A percentile compares a stretch with the other conserved stretches of the same genome.
Evolutionary conservation across 2,888 invertebrate genomes (phyloP).

Genomic region (Dyspetes luteomarginatus): DNA sequence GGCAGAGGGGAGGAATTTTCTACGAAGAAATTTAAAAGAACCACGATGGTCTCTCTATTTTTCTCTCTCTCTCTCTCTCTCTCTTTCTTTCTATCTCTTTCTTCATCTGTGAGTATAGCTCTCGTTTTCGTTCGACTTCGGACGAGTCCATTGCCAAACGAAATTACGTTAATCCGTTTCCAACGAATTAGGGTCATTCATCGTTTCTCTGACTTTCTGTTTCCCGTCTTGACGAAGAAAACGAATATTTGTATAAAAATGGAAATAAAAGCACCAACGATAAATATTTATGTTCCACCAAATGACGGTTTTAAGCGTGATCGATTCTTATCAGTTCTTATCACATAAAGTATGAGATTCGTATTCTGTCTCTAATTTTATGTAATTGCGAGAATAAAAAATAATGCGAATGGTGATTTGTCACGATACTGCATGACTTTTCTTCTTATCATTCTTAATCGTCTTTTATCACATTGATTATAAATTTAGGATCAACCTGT

Average conservation of each 20-base stretch:
- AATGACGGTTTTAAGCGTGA: neutral
- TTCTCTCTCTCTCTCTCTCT: neutral
- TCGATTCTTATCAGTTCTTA: neutral
- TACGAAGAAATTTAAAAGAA: neutral
- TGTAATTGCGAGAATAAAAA: too few species aligned
- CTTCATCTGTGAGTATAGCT: neutral
- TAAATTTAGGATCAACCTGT: too few species aligned
- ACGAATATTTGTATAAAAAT: neutral
- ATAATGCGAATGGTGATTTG: too few species aligned
- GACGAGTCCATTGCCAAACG: conserved; percentile 62
- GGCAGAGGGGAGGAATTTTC: neutral
- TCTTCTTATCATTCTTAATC: too few species aligned
- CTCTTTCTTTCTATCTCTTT: neutral
- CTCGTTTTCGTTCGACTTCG: conserved; percentile 40
- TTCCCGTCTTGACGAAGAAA: conserved; percentile 21
- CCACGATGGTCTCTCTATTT: neutral
- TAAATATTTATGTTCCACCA: neutral
- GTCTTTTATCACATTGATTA: too few species aligned
- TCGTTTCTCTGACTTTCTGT: conserved; percentile 51
- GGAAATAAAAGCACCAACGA: too few species aligned
- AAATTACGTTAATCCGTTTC: conserved; percentile 63
- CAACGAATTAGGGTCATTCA: conserved; percentile 60
- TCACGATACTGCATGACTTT: too few species aligned
- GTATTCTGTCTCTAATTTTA: too few species aligned
- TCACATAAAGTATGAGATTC: neutral